These are phyloP conservation scores for Delphinapterus leucas DNA, from an alignment of 2,113 vertebrate species.

Conservation along the genomic window DNA sequence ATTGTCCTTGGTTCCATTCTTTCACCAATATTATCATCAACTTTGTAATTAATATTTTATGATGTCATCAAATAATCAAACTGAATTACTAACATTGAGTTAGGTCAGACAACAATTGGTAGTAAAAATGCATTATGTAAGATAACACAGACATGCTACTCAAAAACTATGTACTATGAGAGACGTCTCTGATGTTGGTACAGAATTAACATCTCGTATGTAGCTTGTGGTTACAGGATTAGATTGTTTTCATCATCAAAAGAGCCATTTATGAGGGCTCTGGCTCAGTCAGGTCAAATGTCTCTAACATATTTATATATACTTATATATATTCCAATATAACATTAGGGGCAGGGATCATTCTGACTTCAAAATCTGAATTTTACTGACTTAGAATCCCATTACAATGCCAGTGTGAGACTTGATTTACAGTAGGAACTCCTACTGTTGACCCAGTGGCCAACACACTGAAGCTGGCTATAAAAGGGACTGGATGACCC, in stretches of 20 bases:
- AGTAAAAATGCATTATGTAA: constrained; percentile 59
- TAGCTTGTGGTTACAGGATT: background rate
- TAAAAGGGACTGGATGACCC: background rate
- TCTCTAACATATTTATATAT: constrained; percentile 1
- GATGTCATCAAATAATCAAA: constrained; percentile 61
- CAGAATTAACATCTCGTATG: background rate
- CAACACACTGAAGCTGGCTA: background rate
- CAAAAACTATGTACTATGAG: background rate
- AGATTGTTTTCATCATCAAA: constrained; percentile 38
- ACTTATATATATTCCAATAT: background rate
- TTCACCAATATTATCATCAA: constrained; percentile 47
- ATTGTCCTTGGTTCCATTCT: constrained; percentile 39
- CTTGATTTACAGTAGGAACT: background rate
- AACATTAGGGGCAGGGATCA: constrained; percentile 1
- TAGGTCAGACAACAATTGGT: constrained; percentile 58
- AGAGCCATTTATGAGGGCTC: constrained; percentile 12
- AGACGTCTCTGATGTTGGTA: background rate
- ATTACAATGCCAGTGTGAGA: background rate
- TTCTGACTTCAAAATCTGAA: constrained; percentile 33
- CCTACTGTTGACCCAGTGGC: background rate
- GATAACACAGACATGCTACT: constrained; percentile 32
- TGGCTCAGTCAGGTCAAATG: constrained; percentile 44
- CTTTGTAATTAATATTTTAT: constrained; percentile 72
- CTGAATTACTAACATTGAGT: constrained; percentile 56
- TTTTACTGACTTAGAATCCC: constrained; percentile 47